Percentiles rank a stretch among this genome's conserved stretches.
Conservation (phyloP, 2,797 vertebrate species). For the Tinamus major region DNA sequence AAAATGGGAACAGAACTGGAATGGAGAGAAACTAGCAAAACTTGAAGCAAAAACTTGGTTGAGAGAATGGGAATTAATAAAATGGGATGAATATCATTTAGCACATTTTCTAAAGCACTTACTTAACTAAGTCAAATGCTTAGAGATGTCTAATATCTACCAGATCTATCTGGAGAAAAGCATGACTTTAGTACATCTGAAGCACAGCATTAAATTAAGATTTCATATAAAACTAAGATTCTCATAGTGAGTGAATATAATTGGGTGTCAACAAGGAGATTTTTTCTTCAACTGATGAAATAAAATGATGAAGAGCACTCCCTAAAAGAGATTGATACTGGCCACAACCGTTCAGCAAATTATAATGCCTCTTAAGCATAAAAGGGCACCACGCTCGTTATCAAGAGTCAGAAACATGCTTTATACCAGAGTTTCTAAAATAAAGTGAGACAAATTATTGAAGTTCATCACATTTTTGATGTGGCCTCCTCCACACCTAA, state of each 20-base stretch:
- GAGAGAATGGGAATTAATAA: not conserved
- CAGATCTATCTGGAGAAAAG: not conserved
- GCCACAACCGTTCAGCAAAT: not conserved
- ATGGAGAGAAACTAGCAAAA: not conserved
- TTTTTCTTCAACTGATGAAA: not conserved
- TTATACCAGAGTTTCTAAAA: not conserved
- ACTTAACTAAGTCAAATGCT: not conserved
- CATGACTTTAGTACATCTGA: slow-evolving; percentile 4
- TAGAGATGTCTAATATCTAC: not conserved
- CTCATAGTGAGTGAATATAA: slow-evolving; percentile 24
- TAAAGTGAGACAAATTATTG: not conserved
- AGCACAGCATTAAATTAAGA: slow-evolving; percentile 11
- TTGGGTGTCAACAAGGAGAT: not conserved
- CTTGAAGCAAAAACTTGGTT: not conserved
- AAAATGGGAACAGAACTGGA: not conserved
- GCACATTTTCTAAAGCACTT: not conserved
- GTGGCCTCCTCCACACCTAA: not conserved
- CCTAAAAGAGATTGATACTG: not conserved
- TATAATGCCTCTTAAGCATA: not conserved
- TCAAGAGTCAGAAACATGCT: not conserved
- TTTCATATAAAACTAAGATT: slow-evolving; percentile 12
- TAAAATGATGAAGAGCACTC: not conserved
- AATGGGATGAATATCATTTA: not conserved
- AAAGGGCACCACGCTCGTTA: not conserved
- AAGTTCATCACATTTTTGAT: not conserved